phyloP scores from a whole-genome alignment of 2,888 invertebrate species.

The Rhagonycha fulva region DNA sequence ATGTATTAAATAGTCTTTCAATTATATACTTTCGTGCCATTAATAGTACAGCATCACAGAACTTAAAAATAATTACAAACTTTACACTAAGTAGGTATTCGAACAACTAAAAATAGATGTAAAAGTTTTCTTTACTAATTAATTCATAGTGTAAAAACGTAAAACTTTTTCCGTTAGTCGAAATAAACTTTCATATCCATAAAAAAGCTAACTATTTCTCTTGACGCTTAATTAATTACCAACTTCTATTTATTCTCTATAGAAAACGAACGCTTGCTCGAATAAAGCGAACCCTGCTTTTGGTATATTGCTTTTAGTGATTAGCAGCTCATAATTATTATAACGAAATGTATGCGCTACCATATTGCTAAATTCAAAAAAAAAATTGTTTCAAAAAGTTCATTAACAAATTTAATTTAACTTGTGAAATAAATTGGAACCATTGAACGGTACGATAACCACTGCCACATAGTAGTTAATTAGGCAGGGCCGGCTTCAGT shows the following conservation, averaged over 20 bases:
- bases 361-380: neutral
- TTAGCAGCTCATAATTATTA: conserved; percentile 5
- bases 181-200: neutral
- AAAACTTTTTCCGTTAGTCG: neutral
- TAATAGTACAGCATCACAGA: neutral
- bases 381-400: too few species aligned
- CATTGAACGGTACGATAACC: too few species aligned
- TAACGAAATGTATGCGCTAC: neutral
- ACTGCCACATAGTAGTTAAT: too few species aligned
- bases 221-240: conserved; percentile 23
- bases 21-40: neutral
- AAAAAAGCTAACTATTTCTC: conserved; percentile 12
- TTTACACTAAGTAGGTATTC: neutral
- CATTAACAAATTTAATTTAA: too few species aligned
- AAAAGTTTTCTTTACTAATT: neutral
- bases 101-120: neutral
- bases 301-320: conserved; percentile 18
- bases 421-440: too few species aligned
- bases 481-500: too few species aligned
- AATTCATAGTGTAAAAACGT: neutral
- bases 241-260: conserved; percentile 10
- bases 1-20: neutral
- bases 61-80: neutral
- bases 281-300: conserved; percentile 13
- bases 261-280: conserved; percentile 11